Evolutionary conservation across 2,113 vertebrate genomes (phyloP).

Genomic region (Nothobranchius furzeri): DNA sequence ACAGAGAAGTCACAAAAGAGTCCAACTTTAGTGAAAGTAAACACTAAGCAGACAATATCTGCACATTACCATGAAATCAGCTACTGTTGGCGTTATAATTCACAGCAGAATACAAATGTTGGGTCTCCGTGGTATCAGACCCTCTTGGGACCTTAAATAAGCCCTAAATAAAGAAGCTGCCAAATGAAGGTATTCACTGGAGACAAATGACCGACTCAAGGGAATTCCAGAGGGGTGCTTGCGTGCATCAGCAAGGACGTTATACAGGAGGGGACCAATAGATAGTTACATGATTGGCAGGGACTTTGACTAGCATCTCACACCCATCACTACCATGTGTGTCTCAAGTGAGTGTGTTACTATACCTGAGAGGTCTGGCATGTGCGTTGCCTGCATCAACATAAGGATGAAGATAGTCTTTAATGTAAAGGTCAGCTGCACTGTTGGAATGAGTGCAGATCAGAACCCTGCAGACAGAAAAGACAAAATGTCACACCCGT

Average conservation of each 20-base stretch:
- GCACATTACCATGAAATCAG: not conserved
- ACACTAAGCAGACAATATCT: not conserved
- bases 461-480: constrained; percentile 89
- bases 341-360: not conserved
- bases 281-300: too few relatives aligned
- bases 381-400: constrained; percentile 98
- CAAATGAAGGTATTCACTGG: too few relatives aligned
- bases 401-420: constrained; percentile 99
- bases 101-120: not conserved
- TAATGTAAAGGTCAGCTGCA: constrained; percentile 99
- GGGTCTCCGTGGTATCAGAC: not conserved
- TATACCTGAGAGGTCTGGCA: constrained; percentile 99
- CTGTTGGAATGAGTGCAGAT: constrained; percentile 99
- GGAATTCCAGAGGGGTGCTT: too few relatives aligned
- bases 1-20: constrained; percentile 10
- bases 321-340: not conserved
- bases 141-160: too few relatives aligned
- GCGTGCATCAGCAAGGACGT: too few relatives aligned
- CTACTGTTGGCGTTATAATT: not conserved
- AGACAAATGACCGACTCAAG: not conserved
- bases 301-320: too few relatives aligned
- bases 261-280: too few relatives aligned
- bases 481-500: not conserved
- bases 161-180: too few relatives aligned
- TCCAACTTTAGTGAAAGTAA: not conserved